A percentile compares a stretch with the other conserved stretches of the same genome.
phyloP scores from a whole-genome alignment of 2,888 invertebrate species.

The Calameuta filiformis region DNA sequence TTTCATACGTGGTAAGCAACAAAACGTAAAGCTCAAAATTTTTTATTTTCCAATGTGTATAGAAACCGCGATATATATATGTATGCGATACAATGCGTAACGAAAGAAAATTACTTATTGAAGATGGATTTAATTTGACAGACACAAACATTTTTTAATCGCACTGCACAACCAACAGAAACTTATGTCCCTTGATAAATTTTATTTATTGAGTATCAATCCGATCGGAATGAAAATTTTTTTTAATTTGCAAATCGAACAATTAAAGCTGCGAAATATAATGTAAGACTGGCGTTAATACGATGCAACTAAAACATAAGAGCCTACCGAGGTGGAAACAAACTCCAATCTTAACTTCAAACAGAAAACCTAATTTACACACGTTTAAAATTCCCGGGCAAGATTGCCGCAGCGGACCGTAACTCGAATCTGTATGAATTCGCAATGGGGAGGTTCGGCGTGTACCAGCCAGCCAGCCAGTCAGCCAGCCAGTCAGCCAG shows the following conservation, averaged over 20 bases:
- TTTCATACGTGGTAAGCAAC: not conserved
- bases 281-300: not conserved
- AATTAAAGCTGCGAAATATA: not conserved
- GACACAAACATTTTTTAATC: not conserved
- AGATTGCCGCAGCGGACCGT: constrained; percentile 21
- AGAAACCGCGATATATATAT: no score
- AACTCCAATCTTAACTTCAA: constrained; percentile 32
- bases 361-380: constrained; percentile 36
- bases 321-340: not conserved
- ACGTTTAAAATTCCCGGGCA: constrained; percentile 26
- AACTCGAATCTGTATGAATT: constrained; percentile 1
- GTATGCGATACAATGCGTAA: not conserved
- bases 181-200: not conserved
- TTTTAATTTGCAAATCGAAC: not conserved
- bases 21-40: not conserved
- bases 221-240: not conserved
- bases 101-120: not conserved
- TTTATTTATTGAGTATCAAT: not conserved
- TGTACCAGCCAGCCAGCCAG: not conserved
- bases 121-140: not conserved
- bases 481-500: not conserved
- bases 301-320: not conserved
- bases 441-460: not conserved
- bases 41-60: not conserved
- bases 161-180: not conserved